These are phyloP conservation scores for Tupiocoris notatus DNA, from an alignment of 2,888 invertebrate species.

Conservation along the genomic window DNA sequence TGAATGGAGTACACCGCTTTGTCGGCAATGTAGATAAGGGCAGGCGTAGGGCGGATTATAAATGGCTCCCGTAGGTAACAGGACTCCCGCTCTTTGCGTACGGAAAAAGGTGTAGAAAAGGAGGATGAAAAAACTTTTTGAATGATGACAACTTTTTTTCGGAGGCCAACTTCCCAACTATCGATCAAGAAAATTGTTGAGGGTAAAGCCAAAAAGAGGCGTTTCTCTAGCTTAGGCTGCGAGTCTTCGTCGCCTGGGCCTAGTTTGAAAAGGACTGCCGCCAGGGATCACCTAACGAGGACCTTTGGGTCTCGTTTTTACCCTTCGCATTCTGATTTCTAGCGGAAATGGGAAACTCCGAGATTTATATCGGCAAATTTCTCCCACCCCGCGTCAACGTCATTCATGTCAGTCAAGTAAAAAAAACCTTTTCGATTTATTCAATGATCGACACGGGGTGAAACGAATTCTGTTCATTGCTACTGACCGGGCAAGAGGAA, in stretches of 20 bases:
- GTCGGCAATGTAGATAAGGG: neutral
- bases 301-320: neutral
- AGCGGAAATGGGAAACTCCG: neutral
- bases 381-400: neutral
- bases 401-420: neutral
- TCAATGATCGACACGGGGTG: no score
- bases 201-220: neutral
- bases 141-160: conserved; percentile 16
- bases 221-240: neutral
- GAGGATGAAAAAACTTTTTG: conserved; percentile 23
- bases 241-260: neutral
- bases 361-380: neutral
- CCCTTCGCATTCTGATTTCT: neutral
- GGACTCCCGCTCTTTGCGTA: neutral
- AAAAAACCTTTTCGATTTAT: neutral
- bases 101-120: neutral
- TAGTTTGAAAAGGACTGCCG: neutral
- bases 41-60: neutral
- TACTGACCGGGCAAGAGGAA: no score
- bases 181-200: neutral
- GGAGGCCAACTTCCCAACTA: neutral
- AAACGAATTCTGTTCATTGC: no score
- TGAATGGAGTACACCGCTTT: neutral
- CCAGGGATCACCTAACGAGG: neutral
- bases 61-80: neutral